Evolutionary conservation across 2,888 invertebrate species (phyloP).

Genomic region (Zele albiditarsus): DNA sequence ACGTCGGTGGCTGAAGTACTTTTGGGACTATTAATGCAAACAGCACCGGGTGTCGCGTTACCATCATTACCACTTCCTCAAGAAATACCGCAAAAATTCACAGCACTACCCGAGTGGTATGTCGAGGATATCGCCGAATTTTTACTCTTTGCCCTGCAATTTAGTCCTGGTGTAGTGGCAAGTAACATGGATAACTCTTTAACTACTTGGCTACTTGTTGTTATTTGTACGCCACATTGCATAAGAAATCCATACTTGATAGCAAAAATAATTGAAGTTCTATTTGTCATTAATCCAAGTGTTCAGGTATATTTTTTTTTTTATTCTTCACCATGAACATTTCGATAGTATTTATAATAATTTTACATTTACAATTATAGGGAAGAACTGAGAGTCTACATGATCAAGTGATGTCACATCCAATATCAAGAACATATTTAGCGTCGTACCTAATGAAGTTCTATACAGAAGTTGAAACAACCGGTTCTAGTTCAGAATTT

Average conservation of each 20-base stretch:
- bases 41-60: slow-evolving; percentile 73
- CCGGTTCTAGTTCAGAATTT: slow-evolving; percentile 98
- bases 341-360: not conserved
- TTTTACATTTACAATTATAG: slow-evolving; percentile 47
- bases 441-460: slow-evolving; percentile 97
- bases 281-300: slow-evolving; percentile 85
- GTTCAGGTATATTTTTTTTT: slow-evolving; percentile 72
- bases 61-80: slow-evolving; percentile 76
- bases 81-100: slow-evolving; percentile 83
- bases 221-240: slow-evolving; percentile 91
- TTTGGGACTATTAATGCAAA: slow-evolving; percentile 78
- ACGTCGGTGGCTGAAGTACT: slow-evolving; percentile 88
- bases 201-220: slow-evolving; percentile 90
- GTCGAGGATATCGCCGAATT: slow-evolving; percentile 98
- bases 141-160: slow-evolving; percentile 92
- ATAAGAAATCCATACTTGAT: slow-evolving; percentile 97
- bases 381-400: slow-evolving; percentile 76
- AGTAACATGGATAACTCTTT: slow-evolving; percentile 87
- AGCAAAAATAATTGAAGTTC: slow-evolving; percentile 95
- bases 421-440: slow-evolving; percentile 85
- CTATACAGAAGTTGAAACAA: slow-evolving; percentile 98
- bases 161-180: slow-evolving; percentile 83
- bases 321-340: not conserved
- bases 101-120: slow-evolving; percentile 96
- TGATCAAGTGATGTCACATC: slow-evolving; percentile 89